Percentiles rank a stretch among this genome's conserved stretches.
phyloP scores from a whole-genome alignment of 1,140 invertebrate species.

The Aleiodes sp. region DNA sequence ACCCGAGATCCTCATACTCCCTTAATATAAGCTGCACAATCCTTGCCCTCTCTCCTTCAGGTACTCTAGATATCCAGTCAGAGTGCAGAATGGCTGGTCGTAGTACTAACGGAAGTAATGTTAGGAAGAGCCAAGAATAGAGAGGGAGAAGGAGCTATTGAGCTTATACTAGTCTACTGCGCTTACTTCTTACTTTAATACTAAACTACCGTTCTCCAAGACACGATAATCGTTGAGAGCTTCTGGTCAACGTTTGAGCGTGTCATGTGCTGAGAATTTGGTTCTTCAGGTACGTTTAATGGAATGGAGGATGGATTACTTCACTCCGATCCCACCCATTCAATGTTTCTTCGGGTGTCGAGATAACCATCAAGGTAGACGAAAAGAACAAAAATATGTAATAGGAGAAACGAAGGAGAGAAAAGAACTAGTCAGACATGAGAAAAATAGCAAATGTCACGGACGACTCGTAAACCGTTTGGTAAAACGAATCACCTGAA shows the following conservation, averaged over 20 bases:
- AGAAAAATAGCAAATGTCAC: neutral
- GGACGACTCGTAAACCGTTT: neutral
- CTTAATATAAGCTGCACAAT: slow-evolving; percentile 1
- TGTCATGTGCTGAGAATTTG: slow-evolving; percentile 14
- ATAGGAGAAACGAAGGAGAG: too few species aligned
- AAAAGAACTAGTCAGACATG: neutral
- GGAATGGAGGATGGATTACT: neutral
- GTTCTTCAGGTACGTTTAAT: neutral
- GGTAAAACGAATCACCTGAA: neutral
- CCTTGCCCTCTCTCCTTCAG: neutral
- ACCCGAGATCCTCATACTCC: neutral
- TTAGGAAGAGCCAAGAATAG: neutral
- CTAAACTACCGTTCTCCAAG: neutral
- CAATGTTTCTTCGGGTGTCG: neutral
- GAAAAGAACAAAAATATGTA: neutral
- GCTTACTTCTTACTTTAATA: neutral
- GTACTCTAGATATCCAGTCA: slow-evolving; percentile 14
- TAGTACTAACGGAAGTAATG: slow-evolving; percentile 27
- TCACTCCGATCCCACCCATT: neutral
- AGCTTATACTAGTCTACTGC: neutral
- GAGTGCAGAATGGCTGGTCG: neutral
- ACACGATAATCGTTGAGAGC: slow-evolving; percentile 10
- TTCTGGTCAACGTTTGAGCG: neutral
- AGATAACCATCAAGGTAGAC: too few species aligned
- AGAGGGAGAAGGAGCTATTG: neutral